Percentiles rank a stretch among this genome's conserved stretches.
Evolutionary conservation across 2,113 vertebrate genomes (phyloP).

Genomic region (Halcyon malimbica): DNA sequence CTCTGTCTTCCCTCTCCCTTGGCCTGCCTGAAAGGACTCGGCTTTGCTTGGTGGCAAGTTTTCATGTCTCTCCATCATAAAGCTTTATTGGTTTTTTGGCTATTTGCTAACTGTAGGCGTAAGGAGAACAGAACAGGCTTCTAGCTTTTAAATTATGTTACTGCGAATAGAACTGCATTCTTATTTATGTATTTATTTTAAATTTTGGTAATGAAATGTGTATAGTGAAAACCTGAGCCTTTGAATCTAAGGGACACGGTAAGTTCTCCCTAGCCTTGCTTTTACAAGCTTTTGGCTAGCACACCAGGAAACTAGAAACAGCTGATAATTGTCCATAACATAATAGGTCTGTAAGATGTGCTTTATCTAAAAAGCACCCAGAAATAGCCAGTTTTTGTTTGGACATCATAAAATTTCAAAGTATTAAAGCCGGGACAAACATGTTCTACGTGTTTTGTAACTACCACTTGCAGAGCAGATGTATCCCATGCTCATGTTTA

Average conservation of each 20-base stretch:
- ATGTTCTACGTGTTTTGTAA: background rate
- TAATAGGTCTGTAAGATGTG: background rate
- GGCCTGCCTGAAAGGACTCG: no score
- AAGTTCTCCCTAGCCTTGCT: fast-evolving
- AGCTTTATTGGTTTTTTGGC: background rate
- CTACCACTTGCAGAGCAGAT: background rate
- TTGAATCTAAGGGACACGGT: background rate
- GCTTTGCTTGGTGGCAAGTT: background rate
- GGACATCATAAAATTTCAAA: background rate
- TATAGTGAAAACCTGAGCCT: fast-evolving
- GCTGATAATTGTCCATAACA: background rate
- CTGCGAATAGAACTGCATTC: background rate
- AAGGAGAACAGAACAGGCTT: background rate
- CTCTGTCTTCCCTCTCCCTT: background rate
- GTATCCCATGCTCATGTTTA: background rate
- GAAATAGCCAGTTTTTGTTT: background rate
- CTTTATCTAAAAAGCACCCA: background rate
- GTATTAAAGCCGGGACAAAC: background rate
- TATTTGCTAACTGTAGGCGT: background rate
- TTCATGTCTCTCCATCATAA: background rate
- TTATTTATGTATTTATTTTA: background rate
- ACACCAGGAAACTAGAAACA: background rate
- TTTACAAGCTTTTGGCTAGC: background rate
- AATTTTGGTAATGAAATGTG: background rate
- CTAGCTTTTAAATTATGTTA: background rate